Percentiles rank a stretch among this genome's conserved stretches.
Conservation (phyloP, 2,797 vertebrate genomes). For the Gephyroberyx darwinii region DNA sequence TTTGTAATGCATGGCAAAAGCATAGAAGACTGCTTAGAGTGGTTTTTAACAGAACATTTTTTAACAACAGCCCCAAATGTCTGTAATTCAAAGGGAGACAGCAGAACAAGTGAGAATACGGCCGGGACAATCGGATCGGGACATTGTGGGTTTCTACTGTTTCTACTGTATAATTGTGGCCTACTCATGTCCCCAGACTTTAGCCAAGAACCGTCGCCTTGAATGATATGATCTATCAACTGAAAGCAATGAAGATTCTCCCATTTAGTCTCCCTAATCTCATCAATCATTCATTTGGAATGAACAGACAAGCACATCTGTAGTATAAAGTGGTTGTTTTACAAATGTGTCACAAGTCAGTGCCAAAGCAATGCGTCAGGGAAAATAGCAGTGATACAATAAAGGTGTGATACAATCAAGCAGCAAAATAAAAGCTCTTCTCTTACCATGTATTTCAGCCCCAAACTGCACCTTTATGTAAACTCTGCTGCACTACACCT, state of each 20-base stretch:
- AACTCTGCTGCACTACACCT: conserved; percentile 38
- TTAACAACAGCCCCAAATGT: conserved; percentile 26
- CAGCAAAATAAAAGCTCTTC: conserved; percentile 64
- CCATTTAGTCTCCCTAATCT: conserved; percentile 3
- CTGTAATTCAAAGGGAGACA: conserved; percentile 23
- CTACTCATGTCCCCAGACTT: neutral
- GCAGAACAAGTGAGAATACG: neutral
- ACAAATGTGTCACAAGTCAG: conserved; percentile 36
- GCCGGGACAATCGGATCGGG: neutral
- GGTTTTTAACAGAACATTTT: conserved; percentile 40
- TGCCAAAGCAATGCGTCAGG: conserved; percentile 26
- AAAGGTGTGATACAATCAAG: conserved; percentile 53
- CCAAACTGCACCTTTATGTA: conserved; percentile 37
- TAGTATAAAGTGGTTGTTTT: conserved; percentile 77
- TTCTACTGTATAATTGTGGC: conserved; percentile 2
- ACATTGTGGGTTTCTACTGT: conserved; percentile 12
- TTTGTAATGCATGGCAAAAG: conserved; percentile 11
- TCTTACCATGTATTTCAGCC: conserved; percentile 30
- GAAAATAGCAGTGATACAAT: conserved; percentile 30
- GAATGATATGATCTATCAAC: conserved; percentile 1
- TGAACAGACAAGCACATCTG: conserved; percentile 57
- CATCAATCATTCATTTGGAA: conserved; percentile 45
- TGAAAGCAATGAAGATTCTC: neutral
- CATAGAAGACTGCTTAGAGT: conserved; percentile 25
- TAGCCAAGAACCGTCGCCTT: neutral